phyloP scores from a whole-genome alignment of 2,797 vertebrate species.

The Tachyglossus aculeatus region DNA sequence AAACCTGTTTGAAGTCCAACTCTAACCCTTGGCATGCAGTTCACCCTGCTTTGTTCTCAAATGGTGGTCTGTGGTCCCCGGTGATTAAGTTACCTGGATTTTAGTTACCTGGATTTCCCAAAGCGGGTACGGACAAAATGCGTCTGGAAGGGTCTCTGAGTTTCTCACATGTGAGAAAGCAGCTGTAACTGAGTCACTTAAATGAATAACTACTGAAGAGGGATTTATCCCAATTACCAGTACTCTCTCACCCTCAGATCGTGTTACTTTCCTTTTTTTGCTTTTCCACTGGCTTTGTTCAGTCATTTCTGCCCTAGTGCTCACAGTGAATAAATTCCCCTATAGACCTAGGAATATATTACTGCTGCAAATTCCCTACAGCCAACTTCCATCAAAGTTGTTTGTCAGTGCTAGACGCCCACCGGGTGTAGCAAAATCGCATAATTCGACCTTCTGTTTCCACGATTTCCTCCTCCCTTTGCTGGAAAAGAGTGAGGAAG shows the following conservation, averaged over 20 bases:
- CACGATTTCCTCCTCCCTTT: neutral
- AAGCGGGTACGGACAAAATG: neutral
- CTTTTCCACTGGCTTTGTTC: slow-evolving; percentile 53
- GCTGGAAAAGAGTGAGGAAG: slow-evolving; percentile 18
- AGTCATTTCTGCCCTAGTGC: slow-evolving; percentile 39
- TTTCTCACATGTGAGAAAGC: slow-evolving; percentile 49
- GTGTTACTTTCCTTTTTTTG: slow-evolving; percentile 23
- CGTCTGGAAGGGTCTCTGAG: slow-evolving; percentile 14
- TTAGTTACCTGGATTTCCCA: neutral
- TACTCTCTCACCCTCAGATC: neutral
- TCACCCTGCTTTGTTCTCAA: neutral
- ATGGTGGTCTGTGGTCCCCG: neutral
- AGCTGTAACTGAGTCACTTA: slow-evolving; percentile 27
- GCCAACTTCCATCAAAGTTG: slow-evolving; percentile 53
- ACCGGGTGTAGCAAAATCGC: slow-evolving; percentile 38
- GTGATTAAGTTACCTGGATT: too few species aligned
- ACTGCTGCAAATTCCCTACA: slow-evolving; percentile 50
- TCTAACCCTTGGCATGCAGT: neutral
- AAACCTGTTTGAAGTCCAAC: neutral
- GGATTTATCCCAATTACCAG: slow-evolving; percentile 33
- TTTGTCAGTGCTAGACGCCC: slow-evolving; percentile 56
- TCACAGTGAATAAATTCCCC: slow-evolving; percentile 52
- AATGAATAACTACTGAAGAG: slow-evolving; percentile 36
- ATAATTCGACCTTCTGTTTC: slow-evolving; percentile 22
- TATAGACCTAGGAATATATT: slow-evolving; percentile 53